A percentile compares a stretch with the other conserved stretches of the same genome.
phyloP scores from a whole-genome alignment of 2,888 invertebrate species.

The Yponomeuta malinellus region DNA sequence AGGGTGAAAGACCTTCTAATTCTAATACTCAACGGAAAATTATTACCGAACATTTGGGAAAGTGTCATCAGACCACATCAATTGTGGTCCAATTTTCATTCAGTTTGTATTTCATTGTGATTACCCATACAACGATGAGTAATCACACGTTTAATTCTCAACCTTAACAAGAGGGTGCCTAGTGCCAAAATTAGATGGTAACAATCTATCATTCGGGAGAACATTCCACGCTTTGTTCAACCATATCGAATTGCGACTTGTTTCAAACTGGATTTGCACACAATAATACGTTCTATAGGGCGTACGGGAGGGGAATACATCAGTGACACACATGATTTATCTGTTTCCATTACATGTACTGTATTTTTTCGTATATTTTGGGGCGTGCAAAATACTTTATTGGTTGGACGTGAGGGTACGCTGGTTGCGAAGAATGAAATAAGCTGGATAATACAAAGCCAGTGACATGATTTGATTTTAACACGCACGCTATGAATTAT shows the following conservation, averaged over 20 bases:
- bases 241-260: not conserved
- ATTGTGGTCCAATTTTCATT: not conserved
- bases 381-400: not conserved
- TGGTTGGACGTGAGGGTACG: not conserved
- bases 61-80: not conserved
- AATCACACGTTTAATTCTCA: not conserved
- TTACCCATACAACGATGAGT: not conserved
- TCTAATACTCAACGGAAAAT: not conserved
- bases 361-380: conserved; percentile 1
- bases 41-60: not conserved
- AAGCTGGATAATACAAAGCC: not conserved
- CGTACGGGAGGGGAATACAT: conserved; percentile 10
- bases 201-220: not conserved
- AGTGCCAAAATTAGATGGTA: not conserved
- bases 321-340: conserved; percentile 9
- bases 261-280: conserved; percentile 12
- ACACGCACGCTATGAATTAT: too few relatives aligned
- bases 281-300: conserved; percentile 12
- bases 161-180: not conserved
- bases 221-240: not conserved
- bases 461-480: too few relatives aligned
- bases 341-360: not conserved
- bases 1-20: not conserved
- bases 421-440: not conserved
- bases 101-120: not conserved